phyloP scores from a whole-genome alignment of 2,797 vertebrate species.

The Coracias cyanogaster region DNA sequence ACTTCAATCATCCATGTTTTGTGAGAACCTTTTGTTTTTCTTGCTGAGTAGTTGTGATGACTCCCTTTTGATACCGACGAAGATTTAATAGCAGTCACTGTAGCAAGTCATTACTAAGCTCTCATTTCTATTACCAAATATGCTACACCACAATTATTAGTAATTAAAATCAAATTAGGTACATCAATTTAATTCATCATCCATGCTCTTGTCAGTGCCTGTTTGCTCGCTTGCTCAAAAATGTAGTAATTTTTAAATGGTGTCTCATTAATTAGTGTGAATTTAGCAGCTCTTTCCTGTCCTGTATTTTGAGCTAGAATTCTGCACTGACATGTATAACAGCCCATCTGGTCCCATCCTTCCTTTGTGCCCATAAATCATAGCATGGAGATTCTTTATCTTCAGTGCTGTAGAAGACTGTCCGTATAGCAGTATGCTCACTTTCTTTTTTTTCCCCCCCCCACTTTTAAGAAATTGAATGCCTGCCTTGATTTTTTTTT shows the following conservation, averaged over 20 bases:
- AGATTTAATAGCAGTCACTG: slow-evolving; percentile 53
- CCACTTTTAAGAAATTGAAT: background rate
- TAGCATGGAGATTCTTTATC: background rate
- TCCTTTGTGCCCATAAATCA: slow-evolving; percentile 14
- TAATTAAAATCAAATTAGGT: slow-evolving; percentile 70
- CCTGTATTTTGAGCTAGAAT: slow-evolving; percentile 29
- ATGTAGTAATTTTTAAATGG: slow-evolving; percentile 45
- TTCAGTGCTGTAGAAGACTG: background rate
- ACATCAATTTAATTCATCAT: slow-evolving; percentile 59
- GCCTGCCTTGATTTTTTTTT: background rate
- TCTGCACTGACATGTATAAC: background rate
- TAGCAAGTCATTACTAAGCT: slow-evolving; percentile 46
- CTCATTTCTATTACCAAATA: slow-evolving; percentile 55
- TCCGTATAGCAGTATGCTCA: background rate
- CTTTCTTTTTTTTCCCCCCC: fast-evolving
- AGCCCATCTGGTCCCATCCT: background rate
- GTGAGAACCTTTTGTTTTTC: slow-evolving; percentile 2
- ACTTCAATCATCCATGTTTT: background rate
- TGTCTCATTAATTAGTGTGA: slow-evolving; percentile 50
- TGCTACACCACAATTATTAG: slow-evolving; percentile 58
- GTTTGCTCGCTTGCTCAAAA: slow-evolving; percentile 29
- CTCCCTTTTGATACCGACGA: slow-evolving; percentile 25
- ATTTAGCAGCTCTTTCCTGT: slow-evolving; percentile 26
- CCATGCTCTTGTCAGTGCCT: slow-evolving; percentile 41
- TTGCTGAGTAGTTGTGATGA: slow-evolving; percentile 35